A percentile compares a stretch with the other conserved stretches of the same genome.
Evolutionary conservation across 1,140 invertebrate species (phyloP).

Genomic region (Formica exsecta): DNA sequence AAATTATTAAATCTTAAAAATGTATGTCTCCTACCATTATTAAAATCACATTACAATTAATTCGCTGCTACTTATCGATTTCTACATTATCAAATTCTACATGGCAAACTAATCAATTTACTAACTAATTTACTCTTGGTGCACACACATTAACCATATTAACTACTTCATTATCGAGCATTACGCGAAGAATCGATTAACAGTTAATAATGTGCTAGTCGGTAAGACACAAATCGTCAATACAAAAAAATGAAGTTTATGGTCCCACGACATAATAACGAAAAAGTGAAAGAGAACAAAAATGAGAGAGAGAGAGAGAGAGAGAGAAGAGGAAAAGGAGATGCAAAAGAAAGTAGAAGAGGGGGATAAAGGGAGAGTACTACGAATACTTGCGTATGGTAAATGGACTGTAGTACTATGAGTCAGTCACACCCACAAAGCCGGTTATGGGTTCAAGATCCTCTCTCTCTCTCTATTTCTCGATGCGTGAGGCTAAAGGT

Average conservation of each 20-base stretch:
- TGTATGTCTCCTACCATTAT: background rate
- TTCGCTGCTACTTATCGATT: background rate
- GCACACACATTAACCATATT: background rate
- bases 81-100: background rate
- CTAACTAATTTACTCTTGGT: conserved; percentile 4
- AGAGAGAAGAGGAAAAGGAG: background rate
- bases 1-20: background rate
- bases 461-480: conserved; percentile 65
- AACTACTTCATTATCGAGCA: conserved; percentile 19
- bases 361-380: conserved; percentile 65
- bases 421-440: conserved; percentile 85
- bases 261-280: conserved; percentile 49
- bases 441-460: conserved; percentile 85
- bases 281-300: background rate
- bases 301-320: too few relatives aligned
- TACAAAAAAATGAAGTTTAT: conserved; percentile 34
- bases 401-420: conserved; percentile 86
- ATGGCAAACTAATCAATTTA: conserved; percentile 24
- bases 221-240: conserved; percentile 36
- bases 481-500: too few relatives aligned
- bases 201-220: conserved; percentile 1
- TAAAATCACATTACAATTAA: conserved; percentile 20
- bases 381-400: conserved; percentile 83
- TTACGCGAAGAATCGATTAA: conserved; percentile 23
- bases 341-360: background rate